Conservation (phyloP, 2,113 vertebrate species). For the Ahaetulla prasina region DNA sequence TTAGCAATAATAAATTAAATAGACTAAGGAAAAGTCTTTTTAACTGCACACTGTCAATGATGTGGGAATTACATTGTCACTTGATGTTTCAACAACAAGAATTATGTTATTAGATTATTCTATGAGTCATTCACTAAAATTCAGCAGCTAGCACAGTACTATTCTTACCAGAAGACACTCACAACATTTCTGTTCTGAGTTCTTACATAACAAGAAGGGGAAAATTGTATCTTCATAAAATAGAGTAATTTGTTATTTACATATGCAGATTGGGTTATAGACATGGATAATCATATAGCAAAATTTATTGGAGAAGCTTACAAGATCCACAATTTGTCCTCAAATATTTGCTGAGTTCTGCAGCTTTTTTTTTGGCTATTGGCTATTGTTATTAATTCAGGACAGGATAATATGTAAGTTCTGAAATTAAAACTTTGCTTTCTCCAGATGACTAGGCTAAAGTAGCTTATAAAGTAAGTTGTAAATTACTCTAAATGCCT, state of each 20-base stretch:
- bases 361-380: not conserved
- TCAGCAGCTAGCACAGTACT: not conserved
- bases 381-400: not conserved
- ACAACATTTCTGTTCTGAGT: not conserved
- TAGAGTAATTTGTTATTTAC: not conserved
- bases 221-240: not conserved
- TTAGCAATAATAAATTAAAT: slow-evolving; percentile 17
- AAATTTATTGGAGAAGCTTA: not conserved
- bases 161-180: not conserved
- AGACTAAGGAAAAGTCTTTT: not conserved
- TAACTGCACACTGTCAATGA: not conserved
- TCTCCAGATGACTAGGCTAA: not conserved
- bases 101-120: slow-evolving; percentile 13
- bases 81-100: not conserved
- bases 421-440: not conserved
- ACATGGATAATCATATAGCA: not conserved
- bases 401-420: not conserved
- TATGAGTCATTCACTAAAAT: slow-evolving; percentile 3
- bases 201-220: not conserved
- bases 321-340: not conserved
- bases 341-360: not conserved
- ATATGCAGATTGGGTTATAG: not conserved
- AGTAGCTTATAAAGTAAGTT: not conserved
- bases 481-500: not conserved
- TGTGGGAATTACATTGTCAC: not conserved